Percentiles rank a stretch among this genome's conserved stretches.
Evolutionary conservation across 1,140 invertebrate species (phyloP).

Genomic region (Centruroides sculpturatus): DNA sequence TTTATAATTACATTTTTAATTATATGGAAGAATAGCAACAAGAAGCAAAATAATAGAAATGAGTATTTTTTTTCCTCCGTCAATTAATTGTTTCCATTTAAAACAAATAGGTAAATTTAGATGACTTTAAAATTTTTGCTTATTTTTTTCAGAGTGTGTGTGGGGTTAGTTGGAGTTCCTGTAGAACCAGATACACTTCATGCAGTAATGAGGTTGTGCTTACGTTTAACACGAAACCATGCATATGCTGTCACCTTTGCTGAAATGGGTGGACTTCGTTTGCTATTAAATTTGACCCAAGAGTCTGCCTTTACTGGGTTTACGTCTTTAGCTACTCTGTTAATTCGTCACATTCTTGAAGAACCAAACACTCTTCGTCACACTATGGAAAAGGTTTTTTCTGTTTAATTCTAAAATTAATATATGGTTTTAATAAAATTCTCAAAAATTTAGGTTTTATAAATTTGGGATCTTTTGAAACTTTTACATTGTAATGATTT

Average conservation of each 20-base stretch:
- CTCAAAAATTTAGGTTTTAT: too few relatives aligned
- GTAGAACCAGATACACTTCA: conserved; percentile 63
- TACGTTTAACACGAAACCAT: conserved; percentile 61
- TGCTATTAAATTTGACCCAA: conserved; percentile 52
- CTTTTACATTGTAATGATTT: too few relatives aligned
- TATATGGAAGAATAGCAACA: too few relatives aligned
- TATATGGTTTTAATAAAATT: too few relatives aligned
- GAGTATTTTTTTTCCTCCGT: too few relatives aligned
- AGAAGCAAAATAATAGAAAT: too few relatives aligned
- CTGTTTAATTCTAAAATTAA: neutral
- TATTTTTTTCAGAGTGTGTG: conserved; percentile 37
- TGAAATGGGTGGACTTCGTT: conserved; percentile 51
- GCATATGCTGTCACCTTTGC: conserved; percentile 60
- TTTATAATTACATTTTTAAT: too few relatives aligned
- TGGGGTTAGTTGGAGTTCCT: conserved; percentile 49
- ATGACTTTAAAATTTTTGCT: neutral
- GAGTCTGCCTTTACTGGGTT: conserved; percentile 59
- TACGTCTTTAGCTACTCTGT: conserved; percentile 56
- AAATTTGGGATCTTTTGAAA: too few relatives aligned
- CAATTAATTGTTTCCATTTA: too few relatives aligned
- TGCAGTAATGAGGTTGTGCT: conserved; percentile 57
- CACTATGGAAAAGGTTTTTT: conserved; percentile 58
- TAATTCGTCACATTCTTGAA: conserved; percentile 72
- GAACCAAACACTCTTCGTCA: conserved; percentile 54
- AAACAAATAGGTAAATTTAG: too few relatives aligned